A percentile compares a stretch with the other conserved stretches of the same genome.
Evolutionary conservation across 1,140 invertebrate genomes (phyloP).

Genomic region (Pseudomyrmex concolor): DNA sequence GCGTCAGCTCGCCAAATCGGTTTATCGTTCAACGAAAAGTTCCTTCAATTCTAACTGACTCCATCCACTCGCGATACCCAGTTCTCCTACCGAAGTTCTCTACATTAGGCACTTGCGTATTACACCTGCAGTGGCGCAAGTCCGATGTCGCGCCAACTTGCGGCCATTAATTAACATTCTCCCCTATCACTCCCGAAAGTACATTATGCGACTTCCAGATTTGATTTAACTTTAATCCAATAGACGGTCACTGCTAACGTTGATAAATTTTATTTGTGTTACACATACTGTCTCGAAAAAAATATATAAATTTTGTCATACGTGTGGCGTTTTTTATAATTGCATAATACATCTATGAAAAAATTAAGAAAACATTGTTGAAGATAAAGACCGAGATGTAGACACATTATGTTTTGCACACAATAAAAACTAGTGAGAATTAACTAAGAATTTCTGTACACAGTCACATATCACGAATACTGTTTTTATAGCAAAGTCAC

Average conservation of each 20-base stretch:
- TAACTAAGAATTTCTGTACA: neutral
- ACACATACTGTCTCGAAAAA: neutral
- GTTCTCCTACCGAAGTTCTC: slow-evolving; percentile 60
- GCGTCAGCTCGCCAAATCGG: slow-evolving; percentile 79
- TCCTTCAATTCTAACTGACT: slow-evolving; percentile 78
- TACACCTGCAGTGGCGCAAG: slow-evolving; percentile 68
- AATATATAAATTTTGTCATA: too few species aligned
- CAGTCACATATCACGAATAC: neutral
- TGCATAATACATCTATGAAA: too few species aligned
- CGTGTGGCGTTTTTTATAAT: too few species aligned
- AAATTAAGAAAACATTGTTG: too few species aligned
- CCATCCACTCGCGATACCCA: slow-evolving; percentile 63
- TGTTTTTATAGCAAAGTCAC: neutral
- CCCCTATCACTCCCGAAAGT: slow-evolving; percentile 52
- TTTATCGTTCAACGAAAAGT: slow-evolving; percentile 81
- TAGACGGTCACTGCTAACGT: slow-evolving; percentile 42
- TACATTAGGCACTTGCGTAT: slow-evolving; percentile 73
- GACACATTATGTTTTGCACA: neutral
- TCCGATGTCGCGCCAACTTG: slow-evolving; percentile 72
- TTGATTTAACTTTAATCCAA: slow-evolving; percentile 62
- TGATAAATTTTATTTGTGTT: neutral
- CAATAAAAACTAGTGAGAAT: neutral
- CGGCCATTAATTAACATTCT: slow-evolving; percentile 73
- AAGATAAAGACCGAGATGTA: too few species aligned
- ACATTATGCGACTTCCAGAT: slow-evolving; percentile 54